These are phyloP conservation scores for Helogale parvula DNA, from an alignment of 2,113 vertebrate species.

Conservation along the genomic window DNA sequence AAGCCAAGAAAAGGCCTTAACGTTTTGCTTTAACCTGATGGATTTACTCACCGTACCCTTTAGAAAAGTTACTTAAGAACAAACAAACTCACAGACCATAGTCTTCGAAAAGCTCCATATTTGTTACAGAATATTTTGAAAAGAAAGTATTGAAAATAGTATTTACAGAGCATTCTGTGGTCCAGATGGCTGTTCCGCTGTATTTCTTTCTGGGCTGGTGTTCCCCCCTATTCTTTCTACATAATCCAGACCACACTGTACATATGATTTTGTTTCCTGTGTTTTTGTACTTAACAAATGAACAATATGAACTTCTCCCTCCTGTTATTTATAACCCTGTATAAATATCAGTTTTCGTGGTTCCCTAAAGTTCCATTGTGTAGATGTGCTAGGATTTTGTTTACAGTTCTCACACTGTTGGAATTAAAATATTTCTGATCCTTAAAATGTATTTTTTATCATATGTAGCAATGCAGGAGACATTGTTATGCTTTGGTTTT, in stretches of 20 bases:
- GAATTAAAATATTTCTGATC: not conserved
- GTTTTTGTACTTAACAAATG: conserved; percentile 60
- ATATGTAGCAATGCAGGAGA: not conserved
- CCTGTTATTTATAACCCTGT: conserved; percentile 67
- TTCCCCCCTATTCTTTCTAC: conserved; percentile 51
- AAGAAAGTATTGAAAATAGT: conserved; percentile 1
- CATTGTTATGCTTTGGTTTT: not conserved
- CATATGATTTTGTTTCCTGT: conserved; percentile 68
- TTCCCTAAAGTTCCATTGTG: conserved; percentile 27
- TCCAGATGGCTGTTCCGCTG: not conserved
- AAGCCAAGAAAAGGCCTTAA: not conserved
- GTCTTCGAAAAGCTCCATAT: not conserved
- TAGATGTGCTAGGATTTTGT: conserved; percentile 27
- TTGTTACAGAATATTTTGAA: not conserved
- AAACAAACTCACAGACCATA: not conserved
- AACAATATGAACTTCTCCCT: conserved; percentile 54
- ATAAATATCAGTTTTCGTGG: conserved; percentile 25
- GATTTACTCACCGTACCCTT: not conserved
- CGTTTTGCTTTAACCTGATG: not conserved
- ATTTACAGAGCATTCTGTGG: not conserved
- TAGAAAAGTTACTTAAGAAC: not conserved
- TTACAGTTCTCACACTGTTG: not conserved
- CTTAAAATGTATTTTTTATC: not conserved
- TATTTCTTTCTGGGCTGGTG: conserved; percentile 40
- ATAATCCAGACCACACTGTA: conserved; percentile 31